Evolutionary conservation across 2,797 vertebrate genomes (phyloP).

Genomic region (Hoplostethus mediterraneus): DNA sequence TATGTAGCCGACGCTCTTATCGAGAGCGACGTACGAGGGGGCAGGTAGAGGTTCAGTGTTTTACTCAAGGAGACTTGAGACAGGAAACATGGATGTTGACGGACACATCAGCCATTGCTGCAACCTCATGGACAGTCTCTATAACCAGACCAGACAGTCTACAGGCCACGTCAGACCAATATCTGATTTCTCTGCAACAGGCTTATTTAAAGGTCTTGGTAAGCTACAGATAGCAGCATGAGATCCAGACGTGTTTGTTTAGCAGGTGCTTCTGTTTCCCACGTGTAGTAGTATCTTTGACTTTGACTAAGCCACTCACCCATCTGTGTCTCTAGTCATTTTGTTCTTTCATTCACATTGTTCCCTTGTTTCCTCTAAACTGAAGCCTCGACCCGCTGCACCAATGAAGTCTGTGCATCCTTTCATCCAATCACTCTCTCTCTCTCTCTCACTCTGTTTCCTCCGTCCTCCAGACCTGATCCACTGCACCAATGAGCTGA

Average conservation of each 20-base stretch:
- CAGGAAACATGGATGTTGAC: not conserved
- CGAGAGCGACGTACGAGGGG: constrained; percentile 3
- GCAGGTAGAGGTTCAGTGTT: not conserved
- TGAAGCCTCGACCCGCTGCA: constrained; percentile 53
- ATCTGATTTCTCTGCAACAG: no score
- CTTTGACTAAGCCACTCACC: no score
- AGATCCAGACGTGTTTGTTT: no score
- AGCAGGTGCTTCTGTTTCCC: no score
- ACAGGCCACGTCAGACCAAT: no score
- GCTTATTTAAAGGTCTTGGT: no score
- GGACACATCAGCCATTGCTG: not conserved
- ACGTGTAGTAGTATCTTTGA: no score
- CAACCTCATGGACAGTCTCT: not conserved
- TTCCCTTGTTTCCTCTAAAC: not conserved
- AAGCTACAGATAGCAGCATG: no score
- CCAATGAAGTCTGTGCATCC: not conserved
- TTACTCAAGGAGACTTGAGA: not conserved
- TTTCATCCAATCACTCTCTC: not conserved
- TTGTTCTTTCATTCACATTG: constrained; percentile 2
- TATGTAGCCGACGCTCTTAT: constrained; percentile 25
- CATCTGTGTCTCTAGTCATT: no score
- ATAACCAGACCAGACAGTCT: not conserved
- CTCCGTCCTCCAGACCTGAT: constrained; percentile 87
- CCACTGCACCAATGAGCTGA: constrained; percentile 96
- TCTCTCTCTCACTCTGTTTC: not conserved